These are phyloP conservation scores for Petrophora chlorosata DNA, from an alignment of 2,888 invertebrate genomes.

Conservation along the genomic window DNA sequence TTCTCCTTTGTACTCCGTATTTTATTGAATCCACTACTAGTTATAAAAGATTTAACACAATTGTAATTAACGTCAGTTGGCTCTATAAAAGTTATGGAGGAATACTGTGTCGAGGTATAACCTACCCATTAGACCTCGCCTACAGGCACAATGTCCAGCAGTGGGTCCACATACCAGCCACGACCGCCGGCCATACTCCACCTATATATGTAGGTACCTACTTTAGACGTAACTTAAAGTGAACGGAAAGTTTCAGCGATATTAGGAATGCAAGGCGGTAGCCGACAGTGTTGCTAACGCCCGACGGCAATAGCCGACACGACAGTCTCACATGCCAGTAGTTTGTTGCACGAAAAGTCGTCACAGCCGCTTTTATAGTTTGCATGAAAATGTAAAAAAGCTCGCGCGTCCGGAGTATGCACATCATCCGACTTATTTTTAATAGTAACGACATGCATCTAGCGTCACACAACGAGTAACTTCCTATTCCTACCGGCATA, in stretches of 20 bases:
- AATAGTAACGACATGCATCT: conserved; percentile 30
- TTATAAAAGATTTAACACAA: no score
- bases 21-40: no score
- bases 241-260: neutral
- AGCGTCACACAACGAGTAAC: conserved; percentile 28
- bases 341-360: conserved; percentile 1
- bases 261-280: neutral
- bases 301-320: conserved; percentile 1
- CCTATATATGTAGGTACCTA: no score
- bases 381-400: conserved; percentile 14
- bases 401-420: conserved; percentile 17
- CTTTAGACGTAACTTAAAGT: neutral
- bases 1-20: no score
- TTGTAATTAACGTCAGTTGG: no score
- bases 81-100: no score
- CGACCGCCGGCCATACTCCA: neutral
- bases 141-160: neutral
- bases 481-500: conserved; percentile 27
- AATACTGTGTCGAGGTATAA: no score
- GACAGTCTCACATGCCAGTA: conserved; percentile 16
- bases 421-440: conserved; percentile 25
- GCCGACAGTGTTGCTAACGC: conserved; percentile 3
- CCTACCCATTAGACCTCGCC: no score
- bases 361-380: conserved; percentile 12
- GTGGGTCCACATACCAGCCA: neutral